Base-by-base conservation (phyloP, 2,888 invertebrate species). In the Vannuccia rotundouncinata region DNA sequence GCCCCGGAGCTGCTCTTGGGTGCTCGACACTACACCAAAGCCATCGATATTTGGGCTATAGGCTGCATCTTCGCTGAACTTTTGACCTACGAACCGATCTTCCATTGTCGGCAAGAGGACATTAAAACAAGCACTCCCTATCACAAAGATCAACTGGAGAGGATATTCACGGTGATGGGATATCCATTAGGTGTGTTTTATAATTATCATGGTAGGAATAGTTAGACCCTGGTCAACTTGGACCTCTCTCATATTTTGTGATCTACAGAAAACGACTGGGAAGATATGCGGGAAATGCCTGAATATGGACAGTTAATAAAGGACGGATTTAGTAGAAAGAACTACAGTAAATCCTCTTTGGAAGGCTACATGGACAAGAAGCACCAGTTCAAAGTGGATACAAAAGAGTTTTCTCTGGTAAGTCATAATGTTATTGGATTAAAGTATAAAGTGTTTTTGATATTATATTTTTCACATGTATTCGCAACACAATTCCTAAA, bases 151-250 rank as follows among this genome's bases (percentile, higher is more conserved):
- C 99, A 99, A 87, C 89, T 99, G 79, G 97, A 98, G 89, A 90
- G 97, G 86, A 99, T 99, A 89, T 99, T 99, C 88, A 95, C 95
- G 89, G 97, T 99, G 0, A 99, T 99, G 98, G 99, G 99, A 25
- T 99, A 97, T 88, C 97, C 97, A 0, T 92, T 92, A 85, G 89
- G 88, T 89, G 83, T 45, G 31, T 59, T 0, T 45, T 29, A 80
- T 29, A 13, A 22, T 31, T 79, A 13, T 78, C n/a, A n/a, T n/a
- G n/a, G n/a, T n/a, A n/a, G n/a, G n/a, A n/a, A n/a, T n/a, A n/a
- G n/a, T n/a, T n/a, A n/a, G n/a, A n/a, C n/a, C n/a, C n/a, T n/a
- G n/a, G n/a, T n/a, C n/a, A n/a, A n/a, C n/a, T n/a, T n/a, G n/a
- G n/a, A n/a, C n/a, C n/a, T 5, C 45, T 45, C 45, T 45, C 45